Conservation (phyloP, 2,113 vertebrate species). For the Falco punctatus region DNA sequence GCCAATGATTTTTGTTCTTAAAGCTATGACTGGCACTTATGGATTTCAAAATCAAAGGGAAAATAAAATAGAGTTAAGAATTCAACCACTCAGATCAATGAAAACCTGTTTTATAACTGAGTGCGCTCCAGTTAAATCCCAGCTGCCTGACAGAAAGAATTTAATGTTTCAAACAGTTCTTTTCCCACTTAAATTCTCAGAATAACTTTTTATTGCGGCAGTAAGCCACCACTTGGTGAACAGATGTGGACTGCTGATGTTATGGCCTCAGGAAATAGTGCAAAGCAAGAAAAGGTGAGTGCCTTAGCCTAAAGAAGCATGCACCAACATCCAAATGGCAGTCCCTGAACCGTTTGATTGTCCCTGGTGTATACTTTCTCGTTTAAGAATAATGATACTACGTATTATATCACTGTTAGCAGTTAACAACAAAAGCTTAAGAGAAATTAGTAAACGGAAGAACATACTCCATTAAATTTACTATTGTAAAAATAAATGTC, state of each 20-base stretch:
- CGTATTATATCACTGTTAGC: neutral
- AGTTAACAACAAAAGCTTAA: neutral
- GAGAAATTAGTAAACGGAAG: neutral
- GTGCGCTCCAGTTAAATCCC: conserved; percentile 53
- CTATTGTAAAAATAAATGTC: neutral
- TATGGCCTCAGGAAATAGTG: neutral
- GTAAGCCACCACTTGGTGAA: neutral
- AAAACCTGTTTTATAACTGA: conserved; percentile 59
- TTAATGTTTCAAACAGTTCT: conserved; percentile 36
- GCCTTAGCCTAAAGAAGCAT: neutral
- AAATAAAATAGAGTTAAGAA: conserved; percentile 75
- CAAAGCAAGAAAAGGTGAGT: neutral
- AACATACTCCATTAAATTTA: neutral
- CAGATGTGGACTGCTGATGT: neutral
- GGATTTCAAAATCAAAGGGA: conserved; percentile 76
- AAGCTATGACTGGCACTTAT: conserved; percentile 70
- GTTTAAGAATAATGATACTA: neutral
- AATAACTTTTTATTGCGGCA: conserved; percentile 41
- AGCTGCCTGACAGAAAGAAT: conserved; percentile 57
- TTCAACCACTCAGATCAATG: conserved; percentile 67
- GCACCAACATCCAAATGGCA: neutral
- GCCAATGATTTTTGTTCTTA: conserved; percentile 66
- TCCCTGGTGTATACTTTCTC: neutral
- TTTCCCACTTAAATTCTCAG: neutral
- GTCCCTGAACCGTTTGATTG: neutral